Evolutionary conservation across 1,140 invertebrate genomes (phyloP), one percentile per base, ranked within the genome.

Genomic region (Drosophila sp.): DNA sequence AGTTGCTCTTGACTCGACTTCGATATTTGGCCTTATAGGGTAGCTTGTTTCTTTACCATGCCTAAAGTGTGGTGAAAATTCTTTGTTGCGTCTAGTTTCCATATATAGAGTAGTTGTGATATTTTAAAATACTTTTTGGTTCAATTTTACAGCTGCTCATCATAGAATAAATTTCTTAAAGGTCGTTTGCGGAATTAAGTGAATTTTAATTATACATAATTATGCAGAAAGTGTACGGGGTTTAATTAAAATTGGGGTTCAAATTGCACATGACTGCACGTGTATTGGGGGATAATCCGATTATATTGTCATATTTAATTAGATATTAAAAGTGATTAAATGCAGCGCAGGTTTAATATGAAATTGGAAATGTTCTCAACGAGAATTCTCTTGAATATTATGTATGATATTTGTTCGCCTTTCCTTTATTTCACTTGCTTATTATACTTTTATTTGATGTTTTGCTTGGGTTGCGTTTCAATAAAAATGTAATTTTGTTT

Each of bases 271-370:
- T 32, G 7, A 7, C 8, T 32, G 46, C 46, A 50, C 13, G 2
- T 43, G 14, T 7, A 43, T 43, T 50, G 25, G 25, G 13, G 13
- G 21, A 14, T 67, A 67, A 67, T 58, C 65, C 54, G 65, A 67
- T 67, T 67, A 43, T 32, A 27, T 59, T 59, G 65, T 59, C 65
- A 59, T 67, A 57, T 59, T 67, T 48, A 67, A 67, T 67, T 51
- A 59, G 45, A 51, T 51, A 50, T 25, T 59, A 34, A 40, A 57
- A 29, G 6, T 36, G 45, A 25, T 29, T 41, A 34, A 53, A 50
- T 41, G 27, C 38, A 43, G 32, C 43, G 43, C 16, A 38, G 38
- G 32, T 50, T 50, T n/a, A 50, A 50, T 32, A 7, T 32, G 25
- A 50, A 50, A 16, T 32, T 48, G 2, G 8, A 50, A n/a, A 8